Evolutionary conservation across 1,140 invertebrate species (phyloP).

Genomic region (Himalopsyche phryganea): DNA sequence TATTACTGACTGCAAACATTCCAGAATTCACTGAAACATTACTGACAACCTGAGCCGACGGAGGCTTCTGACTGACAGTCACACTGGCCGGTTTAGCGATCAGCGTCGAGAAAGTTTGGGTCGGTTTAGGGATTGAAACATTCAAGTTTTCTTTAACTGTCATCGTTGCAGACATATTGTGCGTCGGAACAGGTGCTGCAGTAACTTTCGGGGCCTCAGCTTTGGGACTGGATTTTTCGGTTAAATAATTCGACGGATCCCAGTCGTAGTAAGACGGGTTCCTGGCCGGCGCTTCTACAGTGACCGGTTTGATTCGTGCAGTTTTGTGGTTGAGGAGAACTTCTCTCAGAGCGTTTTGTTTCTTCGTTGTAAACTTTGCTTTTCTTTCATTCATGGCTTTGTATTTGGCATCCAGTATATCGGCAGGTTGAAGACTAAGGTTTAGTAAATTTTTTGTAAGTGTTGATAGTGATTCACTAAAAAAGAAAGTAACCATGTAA

Average conservation of each 20-base stretch:
- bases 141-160: too few relatives aligned
- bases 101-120: too few relatives aligned
- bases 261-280: slow-evolving; percentile 23
- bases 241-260: slow-evolving; percentile 7
- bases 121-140: too few relatives aligned
- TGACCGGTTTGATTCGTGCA: slow-evolving; percentile 46
- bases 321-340: slow-evolving; percentile 47
- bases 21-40: too few relatives aligned
- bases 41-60: too few relatives aligned
- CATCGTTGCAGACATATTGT: too few relatives aligned
- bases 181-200: not conserved
- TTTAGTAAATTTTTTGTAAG: slow-evolving; percentile 49
- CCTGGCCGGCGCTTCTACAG: slow-evolving; percentile 39
- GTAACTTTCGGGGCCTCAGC: not conserved
- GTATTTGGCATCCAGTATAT: slow-evolving; percentile 36
- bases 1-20: too few relatives aligned
- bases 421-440: slow-evolving; percentile 45
- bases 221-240: not conserved
- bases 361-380: slow-evolving; percentile 37
- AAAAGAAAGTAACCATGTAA: slow-evolving; percentile 30
- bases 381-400: slow-evolving; percentile 17
- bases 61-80: too few relatives aligned
- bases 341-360: slow-evolving; percentile 46
- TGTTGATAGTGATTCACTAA: slow-evolving; percentile 45
- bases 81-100: too few relatives aligned